Conservation (phyloP, 2,888 invertebrate genomes). For the Plebejus argus region DNA sequence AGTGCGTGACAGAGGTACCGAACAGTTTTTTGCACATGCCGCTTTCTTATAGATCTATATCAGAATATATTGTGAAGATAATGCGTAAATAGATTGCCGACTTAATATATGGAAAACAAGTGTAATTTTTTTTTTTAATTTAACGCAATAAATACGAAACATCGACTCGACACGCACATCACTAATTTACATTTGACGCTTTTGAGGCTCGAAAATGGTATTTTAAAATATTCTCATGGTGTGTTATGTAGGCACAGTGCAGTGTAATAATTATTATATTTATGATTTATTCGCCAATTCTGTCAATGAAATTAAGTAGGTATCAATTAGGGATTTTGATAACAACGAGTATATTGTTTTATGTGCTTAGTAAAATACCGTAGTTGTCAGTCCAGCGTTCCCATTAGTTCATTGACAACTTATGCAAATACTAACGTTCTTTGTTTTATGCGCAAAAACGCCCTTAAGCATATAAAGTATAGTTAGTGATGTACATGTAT, state of each 20-base stretch:
- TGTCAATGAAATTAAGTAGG: too few species aligned
- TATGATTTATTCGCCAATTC: too few species aligned
- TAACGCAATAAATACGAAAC: conserved; percentile 13
- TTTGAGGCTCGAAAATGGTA: background rate
- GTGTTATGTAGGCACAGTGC: too few species aligned
- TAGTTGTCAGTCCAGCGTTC: conserved; percentile 12
- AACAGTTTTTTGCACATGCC: conserved; percentile 46
- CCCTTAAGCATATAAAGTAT: conserved; percentile 54
- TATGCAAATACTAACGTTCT: conserved; percentile 37
- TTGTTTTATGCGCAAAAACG: conserved; percentile 49
- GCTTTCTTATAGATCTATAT: conserved; percentile 61
- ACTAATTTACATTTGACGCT: conserved; percentile 22
- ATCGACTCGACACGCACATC: conserved; percentile 11
- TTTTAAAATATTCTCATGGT: background rate
- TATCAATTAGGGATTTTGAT: too few species aligned
- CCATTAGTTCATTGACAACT: conserved; percentile 33
- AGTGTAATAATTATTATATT: background rate
- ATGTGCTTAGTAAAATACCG: background rate
- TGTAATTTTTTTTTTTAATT: conserved; percentile 14
- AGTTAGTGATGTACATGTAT: conserved; percentile 60
- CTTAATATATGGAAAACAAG: conserved; percentile 18
- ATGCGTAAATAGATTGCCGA: conserved; percentile 21
- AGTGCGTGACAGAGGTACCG: conserved; percentile 62
- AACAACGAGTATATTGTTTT: background rate
- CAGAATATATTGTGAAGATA: conserved; percentile 45